Conservation (phyloP, 2,797 vertebrate genomes). For the Echiichthys vipera region DNA sequence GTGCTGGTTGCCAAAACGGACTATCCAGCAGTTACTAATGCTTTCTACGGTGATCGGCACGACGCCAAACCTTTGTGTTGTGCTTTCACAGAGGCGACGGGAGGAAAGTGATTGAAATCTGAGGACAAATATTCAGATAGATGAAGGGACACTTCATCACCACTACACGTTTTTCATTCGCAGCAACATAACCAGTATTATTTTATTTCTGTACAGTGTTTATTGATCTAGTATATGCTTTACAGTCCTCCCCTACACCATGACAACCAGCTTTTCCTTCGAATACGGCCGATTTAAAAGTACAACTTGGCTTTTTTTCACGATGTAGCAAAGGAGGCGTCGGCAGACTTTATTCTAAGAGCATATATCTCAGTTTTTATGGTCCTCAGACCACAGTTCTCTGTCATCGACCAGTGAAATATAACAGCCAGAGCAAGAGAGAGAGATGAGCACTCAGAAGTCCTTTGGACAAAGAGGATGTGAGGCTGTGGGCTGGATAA, state of each 20-base stretch:
- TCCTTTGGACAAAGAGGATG: conserved; percentile 29
- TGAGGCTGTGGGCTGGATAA: conserved; percentile 22
- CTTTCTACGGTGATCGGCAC: no score
- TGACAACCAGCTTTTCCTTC: conserved; percentile 1
- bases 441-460: conserved; percentile 37
- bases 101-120: background rate
- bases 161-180: background rate
- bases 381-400: conserved; percentile 9
- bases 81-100: background rate
- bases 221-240: background rate
- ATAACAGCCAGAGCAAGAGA: conserved; percentile 28
- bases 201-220: background rate
- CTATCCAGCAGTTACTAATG: background rate
- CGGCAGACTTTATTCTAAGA: background rate
- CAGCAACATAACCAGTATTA: background rate
- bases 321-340: background rate
- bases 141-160: background rate
- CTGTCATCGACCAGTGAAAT: background rate
- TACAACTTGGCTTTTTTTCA: background rate
- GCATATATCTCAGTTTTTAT: background rate
- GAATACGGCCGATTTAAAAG: conserved; percentile 8
- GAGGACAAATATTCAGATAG: background rate
- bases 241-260: background rate
- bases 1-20: background rate
- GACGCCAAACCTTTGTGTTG: background rate